These are phyloP conservation scores for Boloria selene DNA, from an alignment of 2,888 invertebrate genomes.

Conservation along the genomic window DNA sequence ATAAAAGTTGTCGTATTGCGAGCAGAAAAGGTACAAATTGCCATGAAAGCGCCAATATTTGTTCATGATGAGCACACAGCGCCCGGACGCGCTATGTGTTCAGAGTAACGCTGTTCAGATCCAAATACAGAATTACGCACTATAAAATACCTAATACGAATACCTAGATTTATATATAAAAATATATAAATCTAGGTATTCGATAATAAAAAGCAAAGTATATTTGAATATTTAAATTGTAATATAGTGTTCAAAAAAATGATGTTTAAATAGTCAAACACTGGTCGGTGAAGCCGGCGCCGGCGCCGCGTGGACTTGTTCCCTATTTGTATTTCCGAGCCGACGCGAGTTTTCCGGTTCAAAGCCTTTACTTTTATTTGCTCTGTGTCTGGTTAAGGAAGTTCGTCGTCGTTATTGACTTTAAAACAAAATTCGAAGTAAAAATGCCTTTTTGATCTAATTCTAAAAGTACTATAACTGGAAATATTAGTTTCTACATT, in stretches of 20 bases:
- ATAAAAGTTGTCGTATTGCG: constrained; percentile 30
- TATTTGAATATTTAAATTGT: too few relatives aligned
- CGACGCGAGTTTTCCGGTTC: constrained; percentile 61
- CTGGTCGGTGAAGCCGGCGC: constrained; percentile 38
- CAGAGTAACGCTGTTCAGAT: constrained; percentile 18
- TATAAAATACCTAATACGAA: too few relatives aligned
- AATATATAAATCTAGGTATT: neutral
- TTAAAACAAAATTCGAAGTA: constrained; percentile 15
- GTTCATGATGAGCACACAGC: constrained; percentile 41
- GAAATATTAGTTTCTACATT: neutral
- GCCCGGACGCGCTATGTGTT: constrained; percentile 36
- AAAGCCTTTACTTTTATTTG: constrained; percentile 47
- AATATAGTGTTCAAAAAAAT: too few relatives aligned
- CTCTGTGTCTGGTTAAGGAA: constrained; percentile 43
- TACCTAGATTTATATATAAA: neutral
- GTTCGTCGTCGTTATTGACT: constrained; percentile 33
- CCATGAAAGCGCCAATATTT: constrained; percentile 37
- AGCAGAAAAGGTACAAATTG: constrained; percentile 31
- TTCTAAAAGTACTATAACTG: neutral
- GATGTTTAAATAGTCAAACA: neutral
- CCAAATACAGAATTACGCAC: constrained; percentile 8
- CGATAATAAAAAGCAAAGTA: too few relatives aligned
- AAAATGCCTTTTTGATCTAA: neutral
- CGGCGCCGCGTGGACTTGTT: constrained; percentile 46
- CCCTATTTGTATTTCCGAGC: constrained; percentile 60